Evolutionary conservation across 1,140 invertebrate species (phyloP).

Genomic region (Pogonomyrmex barbatus): DNA sequence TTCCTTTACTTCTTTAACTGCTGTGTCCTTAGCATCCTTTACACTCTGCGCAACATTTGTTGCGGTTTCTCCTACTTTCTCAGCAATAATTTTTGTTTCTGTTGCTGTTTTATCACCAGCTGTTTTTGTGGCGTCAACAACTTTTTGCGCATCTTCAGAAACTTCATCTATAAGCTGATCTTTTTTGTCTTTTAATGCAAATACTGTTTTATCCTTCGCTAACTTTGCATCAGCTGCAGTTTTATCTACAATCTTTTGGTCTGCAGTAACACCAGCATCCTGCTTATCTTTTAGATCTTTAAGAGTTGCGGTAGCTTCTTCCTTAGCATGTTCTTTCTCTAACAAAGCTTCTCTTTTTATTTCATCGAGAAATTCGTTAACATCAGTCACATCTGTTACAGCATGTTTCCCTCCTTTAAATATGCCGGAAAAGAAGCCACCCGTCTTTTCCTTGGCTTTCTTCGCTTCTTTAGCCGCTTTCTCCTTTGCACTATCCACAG

Average conservation of each 20-base stretch:
- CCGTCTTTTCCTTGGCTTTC: slow-evolving; percentile 27
- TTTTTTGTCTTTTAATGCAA: slow-evolving; percentile 38
- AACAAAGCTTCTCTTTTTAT: slow-evolving; percentile 70
- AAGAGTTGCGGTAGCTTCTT: slow-evolving; percentile 16
- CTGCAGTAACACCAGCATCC: background rate
- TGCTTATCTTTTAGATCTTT: slow-evolving; percentile 43
- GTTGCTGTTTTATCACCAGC: slow-evolving; percentile 31
- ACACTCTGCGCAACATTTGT: background rate
- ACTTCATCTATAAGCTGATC: slow-evolving; percentile 44
- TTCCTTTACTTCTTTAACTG: slow-evolving; percentile 44
- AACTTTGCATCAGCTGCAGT: slow-evolving; percentile 11
- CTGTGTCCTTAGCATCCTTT: slow-evolving; percentile 42
- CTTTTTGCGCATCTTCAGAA: slow-evolving; percentile 3
- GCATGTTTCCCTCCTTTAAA: slow-evolving; percentile 76
- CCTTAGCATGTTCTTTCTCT: slow-evolving; percentile 62
- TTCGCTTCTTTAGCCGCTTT: slow-evolving; percentile 69
- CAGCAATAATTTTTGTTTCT: slow-evolving; percentile 38
- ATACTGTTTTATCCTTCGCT: slow-evolving; percentile 57
- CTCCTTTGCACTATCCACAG: slow-evolving; percentile 67
- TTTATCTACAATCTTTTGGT: slow-evolving; percentile 28
- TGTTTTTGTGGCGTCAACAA: background rate
- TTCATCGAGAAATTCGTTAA: slow-evolving; percentile 75
- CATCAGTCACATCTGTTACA: slow-evolving; percentile 69
- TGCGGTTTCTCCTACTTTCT: slow-evolving; percentile 56
- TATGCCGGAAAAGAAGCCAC: slow-evolving; percentile 73